Evolutionary conservation across 2,113 vertebrate genomes (phyloP).

Genomic region (Pantherophis guttatus): DNA sequence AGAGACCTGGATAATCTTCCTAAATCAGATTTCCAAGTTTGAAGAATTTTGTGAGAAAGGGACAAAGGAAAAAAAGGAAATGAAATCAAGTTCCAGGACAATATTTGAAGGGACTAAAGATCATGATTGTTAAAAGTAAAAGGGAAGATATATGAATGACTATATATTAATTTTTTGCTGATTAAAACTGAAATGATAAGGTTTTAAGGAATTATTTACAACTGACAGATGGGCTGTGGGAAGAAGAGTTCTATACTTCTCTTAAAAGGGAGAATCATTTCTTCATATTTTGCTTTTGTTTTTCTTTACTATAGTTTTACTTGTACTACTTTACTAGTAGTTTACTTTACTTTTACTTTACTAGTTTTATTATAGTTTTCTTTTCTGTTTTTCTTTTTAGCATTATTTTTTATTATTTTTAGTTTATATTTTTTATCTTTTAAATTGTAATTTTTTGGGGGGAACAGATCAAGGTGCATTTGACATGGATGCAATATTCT

Average conservation of each 20-base stretch:
- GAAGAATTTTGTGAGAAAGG: not conserved
- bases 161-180: not conserved
- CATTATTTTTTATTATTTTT: not conserved
- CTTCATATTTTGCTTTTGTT: not conserved
- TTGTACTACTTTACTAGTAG: too few relatives aligned
- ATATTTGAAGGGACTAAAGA: not conserved
- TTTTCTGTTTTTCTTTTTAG: not conserved
- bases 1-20: not conserved
- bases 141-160: not conserved
- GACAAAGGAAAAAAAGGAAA: not conserved
- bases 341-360: too few relatives aligned
- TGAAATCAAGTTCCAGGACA: not conserved
- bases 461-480: not conserved
- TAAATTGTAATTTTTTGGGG: not conserved
- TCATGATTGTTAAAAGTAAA: not conserved
- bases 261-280: not conserved
- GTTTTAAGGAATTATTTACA: not conserved
- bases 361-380: too few relatives aligned
- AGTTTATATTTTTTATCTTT: not conserved
- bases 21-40: not conserved
- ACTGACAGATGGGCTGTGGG: not conserved
- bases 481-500: not conserved
- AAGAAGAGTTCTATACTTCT: not conserved
- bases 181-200: not conserved
- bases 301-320: not conserved